phyloP scores from a whole-genome alignment of 2,113 vertebrate species.

The Ochotona curzoniae region DNA sequence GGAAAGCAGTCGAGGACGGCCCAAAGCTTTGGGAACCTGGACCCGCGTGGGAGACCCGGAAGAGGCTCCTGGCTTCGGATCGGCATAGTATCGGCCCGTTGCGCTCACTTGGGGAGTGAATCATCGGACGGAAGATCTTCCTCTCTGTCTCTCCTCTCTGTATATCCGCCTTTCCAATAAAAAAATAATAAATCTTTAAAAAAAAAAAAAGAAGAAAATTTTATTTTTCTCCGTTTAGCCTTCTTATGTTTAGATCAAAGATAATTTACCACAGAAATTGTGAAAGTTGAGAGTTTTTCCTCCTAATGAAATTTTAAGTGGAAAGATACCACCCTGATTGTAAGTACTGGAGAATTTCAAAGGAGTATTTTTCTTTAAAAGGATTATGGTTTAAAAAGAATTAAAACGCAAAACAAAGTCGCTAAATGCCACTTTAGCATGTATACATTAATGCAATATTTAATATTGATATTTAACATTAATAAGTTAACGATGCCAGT shows the following conservation, averaged over 20 bases:
- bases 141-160: no score
- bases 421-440: neutral
- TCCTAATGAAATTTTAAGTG: slow-evolving; percentile 2
- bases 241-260: neutral
- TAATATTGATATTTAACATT: neutral
- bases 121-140: no score
- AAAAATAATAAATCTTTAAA: no score
- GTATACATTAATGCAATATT: no score
- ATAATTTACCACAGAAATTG: neutral
- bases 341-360: neutral
- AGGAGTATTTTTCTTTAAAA: neutral
- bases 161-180: no score
- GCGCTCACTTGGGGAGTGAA: no score
- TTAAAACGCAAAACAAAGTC: neutral
- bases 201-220: neutral
- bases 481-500: neutral
- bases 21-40: no score
- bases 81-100: no score
- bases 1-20: no score
- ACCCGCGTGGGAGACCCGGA: no score
- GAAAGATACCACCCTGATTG: neutral
- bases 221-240: neutral
- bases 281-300: neutral
- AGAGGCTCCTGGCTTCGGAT: no score
- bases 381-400: neutral